A percentile compares a stretch with the other conserved stretches of the same genome.
Evolutionary conservation across 1,140 invertebrate genomes (phyloP).

Genomic region (Euura lappo): DNA sequence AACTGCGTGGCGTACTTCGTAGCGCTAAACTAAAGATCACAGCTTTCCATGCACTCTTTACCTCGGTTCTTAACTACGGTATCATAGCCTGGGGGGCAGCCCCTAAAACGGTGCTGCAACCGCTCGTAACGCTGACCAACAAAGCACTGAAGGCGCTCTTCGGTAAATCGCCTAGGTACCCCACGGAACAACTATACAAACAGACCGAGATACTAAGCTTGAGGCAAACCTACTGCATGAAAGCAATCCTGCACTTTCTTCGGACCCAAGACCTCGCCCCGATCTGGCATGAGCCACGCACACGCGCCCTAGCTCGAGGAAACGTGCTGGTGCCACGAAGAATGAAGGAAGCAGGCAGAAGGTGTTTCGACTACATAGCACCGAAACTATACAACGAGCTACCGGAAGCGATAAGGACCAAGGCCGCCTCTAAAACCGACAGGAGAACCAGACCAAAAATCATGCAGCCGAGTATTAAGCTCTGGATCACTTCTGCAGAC

Average conservation of each 20-base stretch:
- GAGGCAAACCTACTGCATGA: neutral
- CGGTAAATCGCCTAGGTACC: neutral
- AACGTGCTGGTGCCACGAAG: neutral
- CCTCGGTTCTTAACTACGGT: neutral
- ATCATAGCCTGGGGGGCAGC: neutral
- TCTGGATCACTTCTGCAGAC: no score
- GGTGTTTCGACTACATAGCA: neutral
- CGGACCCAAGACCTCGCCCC: neutral
- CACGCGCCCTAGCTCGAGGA: neutral
- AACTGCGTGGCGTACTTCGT: slow-evolving; percentile 5
- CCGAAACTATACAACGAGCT: neutral
- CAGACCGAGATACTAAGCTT: neutral
- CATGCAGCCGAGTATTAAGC: neutral
- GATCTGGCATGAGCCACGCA: neutral
- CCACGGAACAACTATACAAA: neutral
- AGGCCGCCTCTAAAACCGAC: no score
- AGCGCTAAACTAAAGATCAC: neutral
- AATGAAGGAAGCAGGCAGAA: neutral
- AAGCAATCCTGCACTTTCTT: neutral
- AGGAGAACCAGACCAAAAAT: neutral
- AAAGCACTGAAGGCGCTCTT: neutral
- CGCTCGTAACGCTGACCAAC: neutral
- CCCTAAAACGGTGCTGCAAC: neutral
- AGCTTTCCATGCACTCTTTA: neutral
- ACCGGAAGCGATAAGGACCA: neutral